Evolutionary conservation across 2,113 vertebrate genomes (phyloP).

Genomic region (Engystomops pustulosus): DNA sequence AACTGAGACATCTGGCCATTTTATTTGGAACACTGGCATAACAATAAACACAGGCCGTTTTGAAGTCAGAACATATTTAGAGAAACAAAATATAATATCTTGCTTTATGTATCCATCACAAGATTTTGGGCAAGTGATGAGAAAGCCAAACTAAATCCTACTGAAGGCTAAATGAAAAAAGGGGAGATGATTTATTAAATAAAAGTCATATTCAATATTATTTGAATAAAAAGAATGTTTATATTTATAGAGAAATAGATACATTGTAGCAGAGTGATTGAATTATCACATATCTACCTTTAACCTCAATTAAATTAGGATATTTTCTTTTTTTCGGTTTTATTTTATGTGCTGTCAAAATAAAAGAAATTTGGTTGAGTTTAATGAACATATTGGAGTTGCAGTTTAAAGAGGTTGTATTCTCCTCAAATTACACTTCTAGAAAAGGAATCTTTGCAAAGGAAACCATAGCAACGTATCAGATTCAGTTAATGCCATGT

Average conservation of each 20-base stretch:
- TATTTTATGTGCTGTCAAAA: background rate
- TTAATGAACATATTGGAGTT: background rate
- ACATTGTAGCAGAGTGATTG: background rate
- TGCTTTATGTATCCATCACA: background rate
- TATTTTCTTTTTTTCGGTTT: background rate
- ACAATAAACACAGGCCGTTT: conserved; percentile 34
- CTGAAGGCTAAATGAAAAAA: background rate
- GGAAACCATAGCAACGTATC: conserved; percentile 5
- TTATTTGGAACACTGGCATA: conserved; percentile 21
- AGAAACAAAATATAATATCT: conserved; percentile 13
- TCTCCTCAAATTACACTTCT: background rate
- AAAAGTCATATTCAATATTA: background rate
- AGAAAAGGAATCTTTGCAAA: background rate
- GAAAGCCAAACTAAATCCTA: background rate
- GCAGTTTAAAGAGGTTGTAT: background rate
- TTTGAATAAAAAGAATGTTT: background rate
- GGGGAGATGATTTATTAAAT: too few species aligned
- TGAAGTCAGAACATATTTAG: conserved; percentile 39
- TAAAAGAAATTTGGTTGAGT: background rate
- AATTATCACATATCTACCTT: background rate
- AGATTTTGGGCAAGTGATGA: background rate
- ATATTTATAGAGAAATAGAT: background rate
- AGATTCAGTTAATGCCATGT: background rate
- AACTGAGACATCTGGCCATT: conserved; percentile 49
- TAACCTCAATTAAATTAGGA: background rate